Evolutionary conservation across 2,888 invertebrate genomes (phyloP).

Genomic region (Pocota personata): DNA sequence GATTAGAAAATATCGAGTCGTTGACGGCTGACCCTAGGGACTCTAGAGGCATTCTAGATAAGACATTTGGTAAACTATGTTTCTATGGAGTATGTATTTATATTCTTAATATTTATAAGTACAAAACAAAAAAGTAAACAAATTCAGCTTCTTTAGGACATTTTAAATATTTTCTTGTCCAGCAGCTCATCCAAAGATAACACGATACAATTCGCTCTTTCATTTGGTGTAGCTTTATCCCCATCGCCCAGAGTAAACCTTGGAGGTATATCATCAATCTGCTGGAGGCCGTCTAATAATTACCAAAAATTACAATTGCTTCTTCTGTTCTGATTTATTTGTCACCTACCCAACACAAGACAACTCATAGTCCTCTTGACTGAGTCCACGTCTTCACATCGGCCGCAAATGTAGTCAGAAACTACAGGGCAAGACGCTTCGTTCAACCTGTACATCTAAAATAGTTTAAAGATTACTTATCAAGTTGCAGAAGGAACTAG

Average conservation of each 20-base stretch:
- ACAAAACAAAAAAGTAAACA: too few relatives aligned
- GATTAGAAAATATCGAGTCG: too few relatives aligned
- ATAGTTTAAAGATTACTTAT: not conserved
- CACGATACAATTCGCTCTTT: not conserved
- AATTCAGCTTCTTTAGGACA: not conserved
- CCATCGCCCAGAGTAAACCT: not conserved
- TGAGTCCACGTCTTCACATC: conserved; percentile 28
- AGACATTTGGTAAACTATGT: too few relatives aligned
- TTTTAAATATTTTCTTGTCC: conserved; percentile 34
- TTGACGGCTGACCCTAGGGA: too few relatives aligned
- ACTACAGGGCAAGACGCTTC: conserved; percentile 11
- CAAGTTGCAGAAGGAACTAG: not conserved
- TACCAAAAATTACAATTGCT: not conserved
- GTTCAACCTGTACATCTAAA: conserved; percentile 21
- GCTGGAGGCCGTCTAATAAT: conserved; percentile 32
- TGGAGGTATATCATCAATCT: not conserved
- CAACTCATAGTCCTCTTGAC: conserved; percentile 4
- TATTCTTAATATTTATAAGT: not conserved
- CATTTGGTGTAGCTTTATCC: not conserved
- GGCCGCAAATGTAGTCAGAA: conserved; percentile 43
- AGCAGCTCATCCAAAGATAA: conserved; percentile 22
- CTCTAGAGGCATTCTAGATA: too few relatives aligned
- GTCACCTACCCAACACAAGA: conserved; percentile 23
- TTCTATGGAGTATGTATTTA: too few relatives aligned
- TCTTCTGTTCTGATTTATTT: not conserved